Evolutionary conservation across 2,888 invertebrate species (phyloP), one percentile per base, ranked within the genome.

Genomic region (Biston stratarius): DNA sequence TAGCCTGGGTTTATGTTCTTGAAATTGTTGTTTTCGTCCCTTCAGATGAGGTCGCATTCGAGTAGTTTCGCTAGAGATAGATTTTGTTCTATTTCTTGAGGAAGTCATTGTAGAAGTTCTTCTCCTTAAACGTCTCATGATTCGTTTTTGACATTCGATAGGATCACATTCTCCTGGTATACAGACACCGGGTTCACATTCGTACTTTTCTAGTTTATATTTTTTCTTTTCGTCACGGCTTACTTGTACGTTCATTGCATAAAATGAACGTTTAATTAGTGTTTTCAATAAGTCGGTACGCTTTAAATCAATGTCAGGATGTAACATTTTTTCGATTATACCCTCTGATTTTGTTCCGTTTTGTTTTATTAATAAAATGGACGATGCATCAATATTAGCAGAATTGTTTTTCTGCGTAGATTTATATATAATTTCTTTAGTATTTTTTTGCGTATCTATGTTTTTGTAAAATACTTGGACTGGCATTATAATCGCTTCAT

Each of bases 151-250:
- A 61, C 72, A 73, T 45, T 78, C 72, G 60, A 77, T 71, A 38
- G 83, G 82, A 69, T 84, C 70, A 64, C 84, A 83, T 64, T 81
- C 61, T 7, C 79, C 83, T 15, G 84, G 82, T n/a, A 79, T 49
- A 64, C 83, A 83, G 15, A 79, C 64, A 48, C 76, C 77, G 40
- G 82, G 82, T 68, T 80, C 80, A 71, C 83, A 81, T 75, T 84
- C 83, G 64, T 82, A 81, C 1, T 79, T 78, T 59, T 79, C 68
- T 14, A 83, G 56, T 48, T 61, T 65, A 33, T 71, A 42, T 52
- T 36, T 14, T 24, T 45, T 60, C 64, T 47, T 69, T 12, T 62
- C 45, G 49, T 33, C 53, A 38, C 64, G 52, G 38, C 64, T 44
- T 38, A 72, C 55, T 68, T 74, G 66, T 24, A 70, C 53, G 48